Evolutionary conservation across 2,888 invertebrate genomes (phyloP), one percentile per base, ranked within the genome.

Genomic region (Chromoteleia sp.): DNA sequence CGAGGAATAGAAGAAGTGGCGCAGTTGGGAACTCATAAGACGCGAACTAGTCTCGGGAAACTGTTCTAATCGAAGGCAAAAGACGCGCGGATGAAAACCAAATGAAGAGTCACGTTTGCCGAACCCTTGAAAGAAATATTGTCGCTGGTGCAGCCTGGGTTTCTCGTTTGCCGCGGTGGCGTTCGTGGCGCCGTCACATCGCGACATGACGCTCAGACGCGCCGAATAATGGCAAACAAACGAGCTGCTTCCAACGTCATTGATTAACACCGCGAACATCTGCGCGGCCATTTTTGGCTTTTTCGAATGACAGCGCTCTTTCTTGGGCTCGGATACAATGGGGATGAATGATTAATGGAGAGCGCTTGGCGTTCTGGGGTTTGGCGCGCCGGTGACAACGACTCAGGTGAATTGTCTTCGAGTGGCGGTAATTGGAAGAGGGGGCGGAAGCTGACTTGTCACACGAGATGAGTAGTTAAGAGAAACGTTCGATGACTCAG

Each of bases 1-100:
- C 91, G 89, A 89, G 90, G 89, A 92, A 92, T 91, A 90, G 91
- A 92, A 91, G 91, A 91, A 92, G 91, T 92, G 91, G 90, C 90
- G 88, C 89, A 89, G 90, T 90, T 90, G 89, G 86, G 85, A 90
- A 91, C 90, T 91, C 89, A 89, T 89, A 90, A 90, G 89, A 88
- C 89, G 88, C 87, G 86, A 86, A 88, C 86, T 85, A 87, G 86
- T 85, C 87, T 39, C 50, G 59, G 36, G 76, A 61, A 19, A 81
- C 81, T n/a, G n/a, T n/a, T 81, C 83, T 82, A 85, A 85, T 86
- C 85, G 84, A 80, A 77, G 63, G 3, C 63, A 58, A 70, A 83
- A 56, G 61, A 59, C 75, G 81, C 77, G 81, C 75, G 50, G 54
- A 68, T 76, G 80, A 80, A 81, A 83, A 71, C 83, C 79, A 76